These are phyloP conservation scores for Hypsibius dujardini DNA, from an alignment of 1,140 invertebrate species.

Conservation along the genomic window DNA sequence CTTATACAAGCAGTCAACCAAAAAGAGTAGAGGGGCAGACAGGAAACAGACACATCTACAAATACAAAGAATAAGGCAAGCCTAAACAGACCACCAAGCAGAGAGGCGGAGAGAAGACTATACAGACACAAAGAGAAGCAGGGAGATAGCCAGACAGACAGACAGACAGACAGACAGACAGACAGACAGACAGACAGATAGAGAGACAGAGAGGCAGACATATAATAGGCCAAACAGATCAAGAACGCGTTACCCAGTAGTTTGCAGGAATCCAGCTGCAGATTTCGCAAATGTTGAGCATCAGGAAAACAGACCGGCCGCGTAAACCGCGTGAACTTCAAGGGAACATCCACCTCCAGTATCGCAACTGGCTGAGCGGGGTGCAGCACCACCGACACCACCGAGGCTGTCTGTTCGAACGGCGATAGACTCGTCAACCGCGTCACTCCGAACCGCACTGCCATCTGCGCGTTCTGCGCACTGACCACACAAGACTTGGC, in stretches of 20 bases:
- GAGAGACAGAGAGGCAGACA: too few relatives aligned
- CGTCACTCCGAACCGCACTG: neutral
- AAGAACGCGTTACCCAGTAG: neutral
- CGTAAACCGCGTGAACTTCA: neutral
- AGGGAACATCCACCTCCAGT: neutral
- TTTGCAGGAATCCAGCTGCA: constrained; percentile 1
- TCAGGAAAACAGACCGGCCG: constrained; percentile 7
- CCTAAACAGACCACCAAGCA: too few relatives aligned
- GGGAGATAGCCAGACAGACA: too few relatives aligned
- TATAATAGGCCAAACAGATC: too few relatives aligned
- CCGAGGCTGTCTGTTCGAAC: constrained; percentile 2
- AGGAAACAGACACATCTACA: too few relatives aligned
- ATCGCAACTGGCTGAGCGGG: neutral
- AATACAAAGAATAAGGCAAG: too few relatives aligned
- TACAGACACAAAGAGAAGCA: too few relatives aligned
- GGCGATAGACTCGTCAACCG: neutral
- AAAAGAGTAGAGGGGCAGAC: too few relatives aligned
- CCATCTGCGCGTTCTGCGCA: neutral
- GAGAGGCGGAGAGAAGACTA: too few relatives aligned
- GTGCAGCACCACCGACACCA: neutral
- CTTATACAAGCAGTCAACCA: too few relatives aligned
- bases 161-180: too few relatives aligned
- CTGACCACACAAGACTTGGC: neutral
- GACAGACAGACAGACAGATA: too few relatives aligned
- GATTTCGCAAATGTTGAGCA: neutral